Conservation (phyloP, 2,113 vertebrate species). For the Heloderma charlesbogerti region DNA sequence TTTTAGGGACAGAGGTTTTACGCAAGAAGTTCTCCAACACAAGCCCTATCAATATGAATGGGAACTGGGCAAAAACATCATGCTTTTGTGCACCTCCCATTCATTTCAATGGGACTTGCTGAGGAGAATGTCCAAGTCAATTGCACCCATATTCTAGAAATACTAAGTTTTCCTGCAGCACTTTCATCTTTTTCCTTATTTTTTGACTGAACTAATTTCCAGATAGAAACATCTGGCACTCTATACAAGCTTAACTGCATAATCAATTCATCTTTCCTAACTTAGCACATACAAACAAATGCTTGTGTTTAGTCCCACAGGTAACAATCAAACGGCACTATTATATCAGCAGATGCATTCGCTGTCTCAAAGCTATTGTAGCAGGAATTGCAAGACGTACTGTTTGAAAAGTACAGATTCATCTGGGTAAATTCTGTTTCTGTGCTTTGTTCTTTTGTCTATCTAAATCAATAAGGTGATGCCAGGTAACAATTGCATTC, state of each 20-base stretch:
- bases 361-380: slow-evolving; percentile 16
- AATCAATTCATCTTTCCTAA: neutral
- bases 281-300: slow-evolving; percentile 3
- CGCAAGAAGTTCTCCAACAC: neutral
- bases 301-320: neutral
- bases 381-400: slow-evolving; percentile 36
- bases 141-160: neutral
- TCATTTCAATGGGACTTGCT: neutral
- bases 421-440: slow-evolving; percentile 45
- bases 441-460: slow-evolving; percentile 56
- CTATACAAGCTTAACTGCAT: neutral
- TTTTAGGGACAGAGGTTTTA: neutral
- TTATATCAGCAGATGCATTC: neutral
- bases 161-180: neutral
- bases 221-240: neutral
- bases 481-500: slow-evolving; percentile 44
- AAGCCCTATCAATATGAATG: neutral
- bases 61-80: neutral
- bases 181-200: neutral
- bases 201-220: neutral
- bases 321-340: slow-evolving; percentile 8
- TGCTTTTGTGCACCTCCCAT: neutral
- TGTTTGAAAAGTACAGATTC: slow-evolving; percentile 27
- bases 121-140: neutral
- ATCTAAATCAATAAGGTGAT: slow-evolving; percentile 52